phyloP scores from a whole-genome alignment of 1,140 invertebrate species.

The Neocloeon triangulifer region DNA sequence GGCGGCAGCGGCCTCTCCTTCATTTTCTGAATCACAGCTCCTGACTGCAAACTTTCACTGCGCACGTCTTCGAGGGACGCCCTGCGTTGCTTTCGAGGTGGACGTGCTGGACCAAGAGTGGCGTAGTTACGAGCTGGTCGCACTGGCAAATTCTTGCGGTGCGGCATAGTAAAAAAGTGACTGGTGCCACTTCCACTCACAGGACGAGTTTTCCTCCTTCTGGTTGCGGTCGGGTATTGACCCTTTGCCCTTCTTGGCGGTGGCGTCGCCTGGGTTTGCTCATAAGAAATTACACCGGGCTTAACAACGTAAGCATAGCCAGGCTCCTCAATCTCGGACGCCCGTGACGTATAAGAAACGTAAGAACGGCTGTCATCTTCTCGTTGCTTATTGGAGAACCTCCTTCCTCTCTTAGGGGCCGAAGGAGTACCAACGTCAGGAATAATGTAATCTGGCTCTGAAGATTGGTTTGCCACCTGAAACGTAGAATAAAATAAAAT shows the following conservation, averaged over 20 bases:
- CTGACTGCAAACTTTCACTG: slow-evolving; percentile 34
- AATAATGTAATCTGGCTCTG: slow-evolving; percentile 33
- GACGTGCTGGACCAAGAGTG: slow-evolving; percentile 32
- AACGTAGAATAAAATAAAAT: slow-evolving; percentile 12
- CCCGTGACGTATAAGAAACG: slow-evolving; percentile 12
- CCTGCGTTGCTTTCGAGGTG: too few relatives aligned
- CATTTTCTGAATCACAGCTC: slow-evolving; percentile 50
- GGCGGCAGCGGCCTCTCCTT: slow-evolving; percentile 57
- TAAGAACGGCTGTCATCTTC: slow-evolving; percentile 4
- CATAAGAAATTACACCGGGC: neutral
- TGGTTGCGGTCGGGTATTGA: slow-evolving; percentile 3
- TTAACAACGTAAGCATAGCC: slow-evolving; percentile 41
- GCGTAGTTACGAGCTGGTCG: slow-evolving; percentile 38
- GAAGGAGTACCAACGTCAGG: slow-evolving; percentile 21
- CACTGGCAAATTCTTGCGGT: slow-evolving; percentile 18
- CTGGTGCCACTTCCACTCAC: too few relatives aligned
- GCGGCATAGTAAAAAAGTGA: slow-evolving; percentile 28
- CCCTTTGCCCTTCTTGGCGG: slow-evolving; percentile 5
- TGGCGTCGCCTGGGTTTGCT: neutral
- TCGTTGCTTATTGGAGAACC: neutral
- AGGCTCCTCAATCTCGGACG: slow-evolving; percentile 20
- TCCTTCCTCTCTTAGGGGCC: slow-evolving; percentile 4
- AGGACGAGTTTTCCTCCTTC: too few relatives aligned
- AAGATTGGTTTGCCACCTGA: slow-evolving; percentile 33
- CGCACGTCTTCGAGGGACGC: too few relatives aligned